phyloP scores from a whole-genome alignment of 2,888 invertebrate genomes.

The Ceramica pisi region DNA sequence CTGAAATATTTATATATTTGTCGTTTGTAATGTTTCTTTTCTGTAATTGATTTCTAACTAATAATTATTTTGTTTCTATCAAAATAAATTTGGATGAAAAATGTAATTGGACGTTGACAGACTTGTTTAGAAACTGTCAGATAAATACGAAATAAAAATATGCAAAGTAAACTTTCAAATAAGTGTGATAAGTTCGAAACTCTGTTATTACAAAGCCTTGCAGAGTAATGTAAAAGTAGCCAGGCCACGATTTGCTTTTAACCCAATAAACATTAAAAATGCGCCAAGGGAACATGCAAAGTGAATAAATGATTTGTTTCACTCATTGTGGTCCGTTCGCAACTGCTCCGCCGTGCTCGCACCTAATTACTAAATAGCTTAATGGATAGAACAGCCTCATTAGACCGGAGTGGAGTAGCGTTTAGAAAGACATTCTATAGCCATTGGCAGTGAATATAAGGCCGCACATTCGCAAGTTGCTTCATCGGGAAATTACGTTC shows the following conservation, averaged over 20 bases:
- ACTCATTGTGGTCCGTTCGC: conserved; percentile 77
- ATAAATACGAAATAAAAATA: neutral
- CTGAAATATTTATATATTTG: conserved; percentile 43
- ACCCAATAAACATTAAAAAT: conserved; percentile 65
- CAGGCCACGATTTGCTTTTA: conserved; percentile 11
- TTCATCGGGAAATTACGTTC: conserved; percentile 59
- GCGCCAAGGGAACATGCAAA: conserved; percentile 66
- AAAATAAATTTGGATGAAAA: conserved; percentile 2
- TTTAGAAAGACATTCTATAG: conserved; percentile 75
- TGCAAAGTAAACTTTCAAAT: neutral
- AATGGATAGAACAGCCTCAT: conserved; percentile 85
- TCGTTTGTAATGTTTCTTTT: conserved; percentile 9
- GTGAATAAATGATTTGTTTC: conserved; percentile 73
- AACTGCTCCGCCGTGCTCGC: conserved; percentile 73
- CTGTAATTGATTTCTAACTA: neutral
- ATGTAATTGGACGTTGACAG: conserved; percentile 14
- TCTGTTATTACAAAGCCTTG: neutral
- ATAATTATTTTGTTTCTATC: neutral
- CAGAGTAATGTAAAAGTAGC: neutral
- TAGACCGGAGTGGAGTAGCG: conserved; percentile 77
- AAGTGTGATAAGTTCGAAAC: neutral
- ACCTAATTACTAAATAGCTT: conserved; percentile 87
- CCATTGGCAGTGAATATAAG: conserved; percentile 62
- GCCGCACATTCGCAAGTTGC: conserved; percentile 57
- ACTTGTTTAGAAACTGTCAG: conserved; percentile 12